Conservation (phyloP, 2,888 invertebrate genomes). For the Papilio protenor region DNA sequence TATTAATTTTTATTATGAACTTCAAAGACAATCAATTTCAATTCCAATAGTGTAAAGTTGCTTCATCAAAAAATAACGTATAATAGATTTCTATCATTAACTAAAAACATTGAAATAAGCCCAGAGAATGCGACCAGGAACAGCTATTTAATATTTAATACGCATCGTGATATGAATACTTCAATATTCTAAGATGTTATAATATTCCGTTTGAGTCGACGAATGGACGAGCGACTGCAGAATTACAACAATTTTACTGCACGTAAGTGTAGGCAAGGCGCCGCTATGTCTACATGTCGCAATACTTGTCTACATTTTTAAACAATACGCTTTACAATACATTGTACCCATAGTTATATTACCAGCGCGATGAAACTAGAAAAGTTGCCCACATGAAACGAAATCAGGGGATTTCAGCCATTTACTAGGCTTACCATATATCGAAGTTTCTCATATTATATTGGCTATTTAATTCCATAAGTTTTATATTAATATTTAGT, state of each 20-base stretch:
- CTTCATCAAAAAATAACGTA: too few species aligned
- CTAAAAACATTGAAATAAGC: not conserved
- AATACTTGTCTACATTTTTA: slow-evolving; percentile 10
- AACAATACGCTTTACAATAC: not conserved
- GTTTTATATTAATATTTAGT: too few species aligned
- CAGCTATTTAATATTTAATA: not conserved
- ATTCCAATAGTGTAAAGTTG: too few species aligned
- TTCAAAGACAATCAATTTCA: too few species aligned
- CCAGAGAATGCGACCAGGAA: not conserved
- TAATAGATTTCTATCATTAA: not conserved
- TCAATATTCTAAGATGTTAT: not conserved
- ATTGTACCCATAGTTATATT: not conserved
- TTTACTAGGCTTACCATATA: too few species aligned
- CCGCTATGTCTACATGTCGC: not conserved
- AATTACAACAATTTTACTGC: slow-evolving; percentile 8
- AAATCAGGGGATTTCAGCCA: not conserved
- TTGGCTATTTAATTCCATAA: too few species aligned
- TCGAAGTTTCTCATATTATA: too few species aligned
- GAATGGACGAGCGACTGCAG: not conserved
- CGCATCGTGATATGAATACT: not conserved
- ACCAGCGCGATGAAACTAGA: not conserved
- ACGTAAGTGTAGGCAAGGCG: slow-evolving; percentile 2
- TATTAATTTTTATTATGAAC: too few species aligned
- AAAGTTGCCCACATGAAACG: not conserved
- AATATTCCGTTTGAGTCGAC: slow-evolving; percentile 20